Percentiles rank a stretch among this genome's conserved stretches.
Conservation (phyloP, 2,113 vertebrate genomes). For the Podarcis muralis region DNA sequence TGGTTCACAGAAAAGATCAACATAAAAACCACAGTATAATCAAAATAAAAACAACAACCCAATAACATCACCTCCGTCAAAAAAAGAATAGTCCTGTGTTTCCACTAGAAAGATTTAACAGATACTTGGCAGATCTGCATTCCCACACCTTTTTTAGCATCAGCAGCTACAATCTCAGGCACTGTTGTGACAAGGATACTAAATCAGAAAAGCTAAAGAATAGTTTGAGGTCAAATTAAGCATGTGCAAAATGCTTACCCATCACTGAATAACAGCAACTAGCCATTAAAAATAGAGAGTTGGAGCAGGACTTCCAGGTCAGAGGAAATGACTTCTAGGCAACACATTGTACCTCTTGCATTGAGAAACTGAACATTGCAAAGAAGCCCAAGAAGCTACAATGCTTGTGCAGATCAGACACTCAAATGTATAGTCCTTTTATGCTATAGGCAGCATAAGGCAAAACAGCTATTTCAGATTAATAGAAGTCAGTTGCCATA, state of each 20-base stretch:
- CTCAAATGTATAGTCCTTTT: not conserved
- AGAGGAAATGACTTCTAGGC: not conserved
- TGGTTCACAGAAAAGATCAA: too few species aligned
- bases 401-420: not conserved
- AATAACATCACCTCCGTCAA: too few species aligned
- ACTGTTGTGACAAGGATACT: not conserved
- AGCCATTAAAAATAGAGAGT: not conserved
- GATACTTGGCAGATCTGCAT: not conserved
- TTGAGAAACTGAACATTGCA: not conserved
- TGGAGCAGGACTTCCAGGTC: not conserved
- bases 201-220: not conserved
- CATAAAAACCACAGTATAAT: too few species aligned
- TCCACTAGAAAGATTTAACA: not conserved
- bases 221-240: not conserved
- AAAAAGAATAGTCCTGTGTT: not conserved
- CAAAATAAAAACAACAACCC: too few species aligned
- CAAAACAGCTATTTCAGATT: not conserved
- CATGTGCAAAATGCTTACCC: not conserved
- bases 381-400: not conserved
- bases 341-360: not conserved
- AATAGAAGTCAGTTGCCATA: rapidly evolving
- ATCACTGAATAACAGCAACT: not conserved
- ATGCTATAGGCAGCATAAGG: not conserved
- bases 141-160: not conserved
- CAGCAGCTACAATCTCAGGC: not conserved